Conservation (phyloP, 2,888 invertebrate genomes). For the Epinotia demarniana region DNA sequence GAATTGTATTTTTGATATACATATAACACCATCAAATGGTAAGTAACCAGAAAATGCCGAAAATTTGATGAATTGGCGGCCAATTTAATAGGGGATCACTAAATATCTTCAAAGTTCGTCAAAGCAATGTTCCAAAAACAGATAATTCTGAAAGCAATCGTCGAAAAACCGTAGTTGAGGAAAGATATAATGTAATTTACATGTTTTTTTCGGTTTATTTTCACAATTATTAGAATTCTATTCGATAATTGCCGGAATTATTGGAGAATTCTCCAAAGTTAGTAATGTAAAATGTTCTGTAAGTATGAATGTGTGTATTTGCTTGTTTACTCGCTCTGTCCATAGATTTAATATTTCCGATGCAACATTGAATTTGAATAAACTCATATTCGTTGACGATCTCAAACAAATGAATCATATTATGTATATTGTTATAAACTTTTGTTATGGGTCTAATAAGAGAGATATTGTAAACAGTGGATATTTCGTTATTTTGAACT, state of each 20-base stretch:
- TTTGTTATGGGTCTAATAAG: neutral
- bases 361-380: slow-evolving; percentile 1
- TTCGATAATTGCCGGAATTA: no score
- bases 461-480: neutral
- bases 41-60: no score
- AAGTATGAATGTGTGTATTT: neutral
- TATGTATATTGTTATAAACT: neutral
- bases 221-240: no score
- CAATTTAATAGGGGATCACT: neutral
- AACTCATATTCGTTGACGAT: slow-evolving; percentile 14
- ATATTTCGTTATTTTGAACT: neutral
- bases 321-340: neutral
- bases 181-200: no score
- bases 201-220: no score
- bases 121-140: neutral
- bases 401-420: slow-evolving; percentile 2
- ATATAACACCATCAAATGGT: no score
- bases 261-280: neutral
- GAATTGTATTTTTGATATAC: no score
- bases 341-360: neutral
- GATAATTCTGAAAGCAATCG: neutral
- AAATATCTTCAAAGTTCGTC: neutral
- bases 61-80: no score
- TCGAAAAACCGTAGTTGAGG: no score
- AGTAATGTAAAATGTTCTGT: neutral